These are phyloP conservation scores for Hylia prasina DNA, from an alignment of 2,113 vertebrate species.

Conservation along the genomic window DNA sequence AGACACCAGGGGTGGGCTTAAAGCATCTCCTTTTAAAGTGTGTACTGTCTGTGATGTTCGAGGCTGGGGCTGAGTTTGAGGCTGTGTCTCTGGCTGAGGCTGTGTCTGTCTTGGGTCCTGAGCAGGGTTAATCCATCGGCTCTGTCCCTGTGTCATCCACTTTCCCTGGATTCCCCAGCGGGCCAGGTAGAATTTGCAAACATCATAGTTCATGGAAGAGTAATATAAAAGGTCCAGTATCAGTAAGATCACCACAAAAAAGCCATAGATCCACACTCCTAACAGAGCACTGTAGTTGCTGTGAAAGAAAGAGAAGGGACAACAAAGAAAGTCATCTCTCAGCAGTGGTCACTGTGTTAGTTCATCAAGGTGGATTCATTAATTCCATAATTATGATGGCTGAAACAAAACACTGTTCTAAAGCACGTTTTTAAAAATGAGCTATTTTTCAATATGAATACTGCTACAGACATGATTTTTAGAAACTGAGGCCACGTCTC, in stretches of 20 bases:
- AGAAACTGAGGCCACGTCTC: neutral
- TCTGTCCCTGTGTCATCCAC: conserved; percentile 89
- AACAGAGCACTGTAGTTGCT: conserved; percentile 96
- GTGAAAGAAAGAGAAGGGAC: conserved; percentile 23
- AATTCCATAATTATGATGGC: neutral
- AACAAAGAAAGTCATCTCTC: neutral
- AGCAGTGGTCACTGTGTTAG: too few species aligned
- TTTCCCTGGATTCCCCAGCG: conserved; percentile 92
- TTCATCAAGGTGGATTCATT: neutral
- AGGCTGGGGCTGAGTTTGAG: conserved; percentile 62
- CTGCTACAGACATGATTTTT: neutral
- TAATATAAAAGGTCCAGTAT: conserved; percentile 95
- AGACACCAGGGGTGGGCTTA: conserved; percentile 85
- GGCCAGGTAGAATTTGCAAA: conserved; percentile 91
- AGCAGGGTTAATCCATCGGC: conserved; percentile 80
- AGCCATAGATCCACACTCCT: conserved; percentile 98
- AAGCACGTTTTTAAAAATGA: neutral
- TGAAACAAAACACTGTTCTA: neutral
- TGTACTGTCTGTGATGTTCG: conserved; percentile 78
- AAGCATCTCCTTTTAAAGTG: conserved; percentile 80
- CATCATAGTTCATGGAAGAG: conserved; percentile 96
- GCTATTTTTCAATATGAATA: neutral
- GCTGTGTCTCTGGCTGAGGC: conserved; percentile 63
- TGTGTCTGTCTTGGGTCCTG: conserved; percentile 73
- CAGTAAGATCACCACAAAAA: conserved; percentile 91